A percentile compares a stretch with the other conserved stretches of the same genome.
Conservation (phyloP, 2,888 invertebrate genomes). For the Stenodera caucasica region DNA sequence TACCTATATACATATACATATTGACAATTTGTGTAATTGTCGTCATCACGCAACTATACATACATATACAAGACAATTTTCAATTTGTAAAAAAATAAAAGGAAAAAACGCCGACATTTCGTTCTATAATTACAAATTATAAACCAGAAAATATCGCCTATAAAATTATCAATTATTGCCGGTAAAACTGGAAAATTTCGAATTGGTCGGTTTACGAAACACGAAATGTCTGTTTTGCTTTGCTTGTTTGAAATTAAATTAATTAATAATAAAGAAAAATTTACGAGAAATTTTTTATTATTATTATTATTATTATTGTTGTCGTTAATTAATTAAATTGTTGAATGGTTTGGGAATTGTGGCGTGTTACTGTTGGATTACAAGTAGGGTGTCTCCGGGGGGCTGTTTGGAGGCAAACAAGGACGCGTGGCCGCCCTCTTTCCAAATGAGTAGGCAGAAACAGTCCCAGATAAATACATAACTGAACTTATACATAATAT, state of each 20-base stretch:
- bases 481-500: background rate
- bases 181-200: background rate
- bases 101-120: slow-evolving; percentile 23
- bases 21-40: background rate
- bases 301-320: no score
- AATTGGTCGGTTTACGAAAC: background rate
- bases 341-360: background rate
- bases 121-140: slow-evolving; percentile 18
- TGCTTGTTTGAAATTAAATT: background rate
- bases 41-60: background rate
- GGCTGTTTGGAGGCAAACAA: slow-evolving; percentile 42
- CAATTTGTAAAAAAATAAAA: slow-evolving; percentile 18
- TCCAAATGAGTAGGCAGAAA: slow-evolving; percentile 39
- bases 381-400: slow-evolving; percentile 26
- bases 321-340: slow-evolving; percentile 3
- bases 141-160: background rate
- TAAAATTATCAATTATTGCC: background rate
- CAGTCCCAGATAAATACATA: slow-evolving; percentile 35
- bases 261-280: background rate
- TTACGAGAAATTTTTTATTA: no score
- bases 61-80: slow-evolving; percentile 13
- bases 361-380: slow-evolving; percentile 1
- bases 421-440: slow-evolving; percentile 39
- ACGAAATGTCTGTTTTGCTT: background rate
- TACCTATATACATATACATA: no score